A percentile compares a stretch with the other conserved stretches of the same genome.
phyloP scores from a whole-genome alignment of 2,888 invertebrate species.

The Chymomyza caudatula region DNA sequence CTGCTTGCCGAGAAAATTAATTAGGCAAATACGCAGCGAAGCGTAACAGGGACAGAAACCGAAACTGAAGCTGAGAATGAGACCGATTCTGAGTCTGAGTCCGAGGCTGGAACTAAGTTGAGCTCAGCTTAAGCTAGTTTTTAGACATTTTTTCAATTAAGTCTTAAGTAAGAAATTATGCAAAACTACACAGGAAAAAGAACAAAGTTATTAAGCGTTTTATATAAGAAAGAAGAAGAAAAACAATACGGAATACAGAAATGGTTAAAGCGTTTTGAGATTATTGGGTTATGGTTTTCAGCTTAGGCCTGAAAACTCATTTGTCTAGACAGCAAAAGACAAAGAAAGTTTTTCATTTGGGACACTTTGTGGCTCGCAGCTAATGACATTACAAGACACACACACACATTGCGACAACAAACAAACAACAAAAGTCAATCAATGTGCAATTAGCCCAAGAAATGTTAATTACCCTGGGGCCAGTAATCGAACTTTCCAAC shows the following conservation, averaged over 20 bases:
- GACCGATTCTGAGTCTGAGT: constrained; percentile 7
- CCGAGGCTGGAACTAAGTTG: constrained; percentile 9
- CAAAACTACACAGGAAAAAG: constrained; percentile 57
- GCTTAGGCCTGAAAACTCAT: not conserved
- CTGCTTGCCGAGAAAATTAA: constrained; percentile 72
- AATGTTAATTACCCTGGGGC: constrained; percentile 53
- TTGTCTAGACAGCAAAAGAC: constrained; percentile 1
- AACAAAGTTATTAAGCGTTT: constrained; percentile 3
- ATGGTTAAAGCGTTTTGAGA: not conserved
- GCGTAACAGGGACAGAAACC: constrained; percentile 55
- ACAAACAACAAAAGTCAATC: constrained; percentile 61
- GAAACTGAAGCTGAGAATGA: constrained; percentile 20
- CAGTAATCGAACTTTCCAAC: not conserved
- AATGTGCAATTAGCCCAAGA: constrained; percentile 61
- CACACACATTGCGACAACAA: no score
- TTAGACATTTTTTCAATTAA: constrained; percentile 62
- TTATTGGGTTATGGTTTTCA: constrained; percentile 3
- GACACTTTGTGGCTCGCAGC: constrained; percentile 21
- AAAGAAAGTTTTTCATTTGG: constrained; percentile 5
- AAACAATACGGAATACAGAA: not conserved
- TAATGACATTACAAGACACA: constrained; percentile 47
- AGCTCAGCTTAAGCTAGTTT: constrained; percentile 18
- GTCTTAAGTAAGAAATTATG: constrained; percentile 75
- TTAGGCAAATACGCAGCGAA: constrained; percentile 75
- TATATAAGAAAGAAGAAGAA: not conserved